Conservation (phyloP, 2,797 vertebrate species). For the Sebastes umbrosus region DNA sequence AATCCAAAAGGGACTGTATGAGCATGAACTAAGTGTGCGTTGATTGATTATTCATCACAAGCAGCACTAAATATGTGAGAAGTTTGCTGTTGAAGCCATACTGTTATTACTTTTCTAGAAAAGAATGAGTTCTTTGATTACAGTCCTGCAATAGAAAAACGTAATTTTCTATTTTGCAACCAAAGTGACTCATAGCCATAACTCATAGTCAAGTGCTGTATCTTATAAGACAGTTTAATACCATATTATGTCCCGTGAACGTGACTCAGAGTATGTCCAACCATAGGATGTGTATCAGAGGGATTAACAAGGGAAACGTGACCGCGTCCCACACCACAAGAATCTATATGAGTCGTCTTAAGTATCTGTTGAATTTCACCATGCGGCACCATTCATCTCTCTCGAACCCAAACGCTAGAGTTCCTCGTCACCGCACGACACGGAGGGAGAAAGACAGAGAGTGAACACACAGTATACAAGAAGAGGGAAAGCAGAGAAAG, state of each 20-base stretch:
- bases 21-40: background rate
- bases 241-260: conserved; percentile 24
- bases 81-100: background rate
- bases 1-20: background rate
- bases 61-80: background rate
- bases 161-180: conserved; percentile 1
- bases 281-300: conserved; percentile 39
- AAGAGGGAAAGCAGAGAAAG: conserved; percentile 12
- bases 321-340: conserved; percentile 56
- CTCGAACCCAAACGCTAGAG: conserved; percentile 45
- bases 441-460: conserved; percentile 23
- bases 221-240: conserved; percentile 42
- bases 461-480: background rate
- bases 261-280: conserved; percentile 24
- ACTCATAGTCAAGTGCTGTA: conserved; percentile 21
- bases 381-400: conserved; percentile 38
- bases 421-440: conserved; percentile 42
- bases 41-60: conserved; percentile 5
- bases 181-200: conserved; percentile 29
- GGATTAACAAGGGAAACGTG: conserved; percentile 50
- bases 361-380: conserved; percentile 63
- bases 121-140: background rate
- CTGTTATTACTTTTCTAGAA: background rate
- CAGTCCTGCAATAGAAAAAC: background rate
- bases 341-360: conserved; percentile 50